Evolutionary conservation across 2,797 vertebrate genomes (phyloP).

Genomic region (Lophotriccus pileatus): DNA sequence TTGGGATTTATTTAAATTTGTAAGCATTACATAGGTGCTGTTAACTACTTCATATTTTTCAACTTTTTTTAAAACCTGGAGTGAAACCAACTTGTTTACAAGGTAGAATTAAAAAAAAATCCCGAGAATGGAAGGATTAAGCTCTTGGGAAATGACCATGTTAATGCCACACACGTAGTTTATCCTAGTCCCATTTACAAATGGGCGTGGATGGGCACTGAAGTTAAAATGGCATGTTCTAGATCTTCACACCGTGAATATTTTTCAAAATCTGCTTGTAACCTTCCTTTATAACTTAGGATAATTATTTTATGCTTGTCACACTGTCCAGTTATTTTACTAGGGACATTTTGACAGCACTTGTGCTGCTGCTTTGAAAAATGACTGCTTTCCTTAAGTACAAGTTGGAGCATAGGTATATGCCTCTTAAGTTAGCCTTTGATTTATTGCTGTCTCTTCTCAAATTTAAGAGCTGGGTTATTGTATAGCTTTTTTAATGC

Average conservation of each 20-base stretch:
- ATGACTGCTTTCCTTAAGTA: neutral
- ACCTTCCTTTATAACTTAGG: neutral
- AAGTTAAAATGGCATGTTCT: neutral
- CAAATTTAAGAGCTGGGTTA: neutral
- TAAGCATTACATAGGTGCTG: neutral
- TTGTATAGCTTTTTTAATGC: neutral
- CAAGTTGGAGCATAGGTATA: neutral
- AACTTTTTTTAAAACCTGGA: neutral
- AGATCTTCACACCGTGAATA: neutral
- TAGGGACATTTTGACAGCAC: neutral
- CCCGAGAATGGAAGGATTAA: neutral
- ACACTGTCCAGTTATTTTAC: neutral
- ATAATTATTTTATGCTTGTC: neutral
- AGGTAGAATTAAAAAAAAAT: fast-evolving
- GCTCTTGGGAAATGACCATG: neutral
- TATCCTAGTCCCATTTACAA: neutral
- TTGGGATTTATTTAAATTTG: neutral
- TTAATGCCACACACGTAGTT: fast-evolving
- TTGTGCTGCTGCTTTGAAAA: neutral
- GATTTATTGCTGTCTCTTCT: neutral
- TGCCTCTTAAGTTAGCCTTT: neutral
- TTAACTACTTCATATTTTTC: neutral
- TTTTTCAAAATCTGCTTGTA: neutral
- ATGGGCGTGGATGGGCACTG: neutral
- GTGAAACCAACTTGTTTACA: neutral